Conservation (phyloP, 2,113 vertebrate genomes). For the Campylorhamphus procurvoides region DNA sequence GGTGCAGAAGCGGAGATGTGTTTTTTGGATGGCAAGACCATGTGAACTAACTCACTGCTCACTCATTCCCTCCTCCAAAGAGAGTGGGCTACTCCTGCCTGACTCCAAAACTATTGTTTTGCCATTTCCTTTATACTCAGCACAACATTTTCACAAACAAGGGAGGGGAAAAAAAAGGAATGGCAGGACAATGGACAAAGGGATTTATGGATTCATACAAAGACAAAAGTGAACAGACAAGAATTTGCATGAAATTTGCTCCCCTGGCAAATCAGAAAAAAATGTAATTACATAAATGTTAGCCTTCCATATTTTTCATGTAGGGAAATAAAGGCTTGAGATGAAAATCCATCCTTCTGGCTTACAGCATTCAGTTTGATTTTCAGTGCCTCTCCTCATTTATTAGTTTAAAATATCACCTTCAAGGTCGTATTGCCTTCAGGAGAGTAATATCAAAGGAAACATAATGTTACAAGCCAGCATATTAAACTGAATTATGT, state of each 20-base stretch:
- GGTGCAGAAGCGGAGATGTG: background rate
- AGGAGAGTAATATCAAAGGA: slow-evolving; percentile 27
- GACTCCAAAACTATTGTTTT: background rate
- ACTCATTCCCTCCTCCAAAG: background rate
- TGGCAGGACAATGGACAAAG: background rate
- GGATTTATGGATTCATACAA: background rate
- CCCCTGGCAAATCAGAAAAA: background rate
- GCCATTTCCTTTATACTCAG: background rate
- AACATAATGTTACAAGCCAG: background rate
- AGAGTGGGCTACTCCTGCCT: background rate
- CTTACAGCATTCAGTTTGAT: background rate
- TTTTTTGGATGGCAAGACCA: background rate
- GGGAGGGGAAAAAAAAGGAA: background rate
- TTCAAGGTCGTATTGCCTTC: slow-evolving; percentile 26
- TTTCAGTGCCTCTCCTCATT: background rate
- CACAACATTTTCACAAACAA: background rate
- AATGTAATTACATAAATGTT: background rate
- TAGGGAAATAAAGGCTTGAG: background rate
- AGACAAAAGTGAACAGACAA: background rate
- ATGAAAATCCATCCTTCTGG: background rate
- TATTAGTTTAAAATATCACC: slow-evolving; percentile 46
- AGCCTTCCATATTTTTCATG: background rate
- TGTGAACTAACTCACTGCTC: background rate
- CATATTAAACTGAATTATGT: slow-evolving; percentile 50
- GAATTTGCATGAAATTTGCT: background rate